Evolutionary conservation across 2,888 invertebrate species (phyloP).

Genomic region (Notodromas monacha): DNA sequence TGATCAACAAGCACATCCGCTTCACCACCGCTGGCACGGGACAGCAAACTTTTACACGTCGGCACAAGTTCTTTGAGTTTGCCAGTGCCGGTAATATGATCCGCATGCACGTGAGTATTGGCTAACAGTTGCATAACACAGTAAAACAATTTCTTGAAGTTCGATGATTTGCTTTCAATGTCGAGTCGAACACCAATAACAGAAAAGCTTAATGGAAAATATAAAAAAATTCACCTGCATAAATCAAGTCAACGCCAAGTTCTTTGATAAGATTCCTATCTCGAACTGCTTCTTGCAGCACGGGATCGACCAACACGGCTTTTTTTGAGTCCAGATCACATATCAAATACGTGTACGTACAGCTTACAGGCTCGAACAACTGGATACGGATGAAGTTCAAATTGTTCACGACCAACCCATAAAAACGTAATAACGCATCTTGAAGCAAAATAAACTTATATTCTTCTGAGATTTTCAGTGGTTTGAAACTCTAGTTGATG

Average conservation of each 20-base stretch:
- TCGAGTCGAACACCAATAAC: too few species aligned
- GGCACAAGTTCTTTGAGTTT: slow-evolving; percentile 16
- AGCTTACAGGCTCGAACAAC: slow-evolving; percentile 20
- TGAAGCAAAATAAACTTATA: too few species aligned
- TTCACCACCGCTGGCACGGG: slow-evolving; percentile 14
- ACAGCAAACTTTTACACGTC: slow-evolving; percentile 16
- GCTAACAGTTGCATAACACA: too few species aligned
- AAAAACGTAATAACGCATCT: too few species aligned
- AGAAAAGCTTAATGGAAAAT: too few species aligned
- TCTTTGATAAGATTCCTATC: slow-evolving; percentile 12
- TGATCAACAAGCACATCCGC: slow-evolving; percentile 18
- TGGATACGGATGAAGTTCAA: too few species aligned
- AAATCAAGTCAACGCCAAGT: slow-evolving; percentile 11
- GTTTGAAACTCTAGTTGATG: too few species aligned
- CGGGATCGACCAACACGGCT: slow-evolving; percentile 23
- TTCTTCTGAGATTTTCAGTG: too few species aligned
- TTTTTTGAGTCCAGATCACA: slow-evolving; percentile 17
- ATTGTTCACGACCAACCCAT: too few species aligned
- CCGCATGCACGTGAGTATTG: slow-evolving; percentile 24
- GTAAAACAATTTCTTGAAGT: slow-evolving; percentile 5
- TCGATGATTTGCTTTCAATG: slow-evolving; percentile 2
- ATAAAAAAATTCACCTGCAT: slow-evolving; percentile 10
- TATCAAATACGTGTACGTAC: slow-evolving; percentile 22
- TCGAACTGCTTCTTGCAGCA: slow-evolving; percentile 15
- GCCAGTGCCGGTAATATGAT: slow-evolving; percentile 23